These are phyloP conservation scores for Napeogenes sylphis DNA, from an alignment of 2,888 invertebrate genomes.

Conservation along the genomic window DNA sequence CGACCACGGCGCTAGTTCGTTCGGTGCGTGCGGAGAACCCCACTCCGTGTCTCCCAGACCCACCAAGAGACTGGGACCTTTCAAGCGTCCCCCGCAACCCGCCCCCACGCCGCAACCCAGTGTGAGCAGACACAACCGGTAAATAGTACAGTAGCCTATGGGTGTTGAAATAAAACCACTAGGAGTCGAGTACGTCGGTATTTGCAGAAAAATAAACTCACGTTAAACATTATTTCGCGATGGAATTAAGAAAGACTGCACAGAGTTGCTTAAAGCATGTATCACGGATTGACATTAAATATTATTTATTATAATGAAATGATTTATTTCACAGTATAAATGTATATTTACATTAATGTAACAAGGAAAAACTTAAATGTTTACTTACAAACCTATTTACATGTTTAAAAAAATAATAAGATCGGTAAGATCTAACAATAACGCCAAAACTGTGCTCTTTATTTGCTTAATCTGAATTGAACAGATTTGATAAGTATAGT, in stretches of 20 bases:
- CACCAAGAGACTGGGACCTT: constrained; percentile 81
- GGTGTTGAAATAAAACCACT: neutral
- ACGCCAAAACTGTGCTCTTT: too few relatives aligned
- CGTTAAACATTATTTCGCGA: too few relatives aligned
- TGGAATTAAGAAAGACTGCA: too few relatives aligned
- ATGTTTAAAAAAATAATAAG: neutral
- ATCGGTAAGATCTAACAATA: neutral
- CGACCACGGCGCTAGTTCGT: constrained; percentile 73
- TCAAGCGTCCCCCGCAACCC: constrained; percentile 71
- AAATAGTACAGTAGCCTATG: constrained; percentile 18
- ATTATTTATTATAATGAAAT: too few relatives aligned
- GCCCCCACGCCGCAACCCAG: constrained; percentile 40
- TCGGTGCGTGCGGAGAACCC: constrained; percentile 51
- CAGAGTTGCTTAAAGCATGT: too few relatives aligned
- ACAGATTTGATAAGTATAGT: constrained; percentile 22
- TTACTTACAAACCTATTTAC: too few relatives aligned
- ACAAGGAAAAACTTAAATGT: too few relatives aligned
- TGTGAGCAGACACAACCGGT: constrained; percentile 52
- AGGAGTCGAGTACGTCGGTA: too few relatives aligned
- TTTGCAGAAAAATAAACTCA: too few relatives aligned
- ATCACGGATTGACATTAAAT: too few relatives aligned
- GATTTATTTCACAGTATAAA: too few relatives aligned
- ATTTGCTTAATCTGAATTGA: neutral
- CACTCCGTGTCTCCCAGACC: constrained; percentile 80
- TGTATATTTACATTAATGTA: too few relatives aligned